Evolutionary conservation across 2,113 vertebrate genomes (phyloP).

Genomic region (Boleophthalmus pectinirostris): DNA sequence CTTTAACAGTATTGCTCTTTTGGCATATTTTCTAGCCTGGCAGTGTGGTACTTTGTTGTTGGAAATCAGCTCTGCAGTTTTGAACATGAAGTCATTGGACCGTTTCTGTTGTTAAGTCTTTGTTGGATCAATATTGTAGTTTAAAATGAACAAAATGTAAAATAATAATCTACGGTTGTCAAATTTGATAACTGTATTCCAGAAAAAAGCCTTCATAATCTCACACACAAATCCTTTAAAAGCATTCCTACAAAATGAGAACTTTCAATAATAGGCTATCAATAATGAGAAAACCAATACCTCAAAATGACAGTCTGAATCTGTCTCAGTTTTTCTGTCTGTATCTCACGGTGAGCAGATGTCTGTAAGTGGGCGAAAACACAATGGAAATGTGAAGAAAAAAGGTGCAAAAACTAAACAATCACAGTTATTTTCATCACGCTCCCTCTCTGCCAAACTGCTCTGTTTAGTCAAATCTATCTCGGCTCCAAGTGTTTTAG

Average conservation of each 20-base stretch:
- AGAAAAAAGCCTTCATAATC: neutral
- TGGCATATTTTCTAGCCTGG: too few relatives aligned
- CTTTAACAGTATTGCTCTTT: too few relatives aligned
- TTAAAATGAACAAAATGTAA: neutral
- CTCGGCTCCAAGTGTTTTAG: constrained; percentile 59
- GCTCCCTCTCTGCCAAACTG: constrained; percentile 40
- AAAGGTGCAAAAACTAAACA: constrained; percentile 48
- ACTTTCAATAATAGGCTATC: constrained; percentile 8
- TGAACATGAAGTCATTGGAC: too few relatives aligned
- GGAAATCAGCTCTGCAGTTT: too few relatives aligned
- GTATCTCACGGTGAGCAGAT: constrained; percentile 35
- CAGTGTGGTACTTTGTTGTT: too few relatives aligned
- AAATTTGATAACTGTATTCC: neutral
- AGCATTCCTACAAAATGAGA: constrained; percentile 54
- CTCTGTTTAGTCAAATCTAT: constrained; percentile 51
- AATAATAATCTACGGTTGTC: neutral
- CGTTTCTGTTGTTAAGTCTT: too few relatives aligned
- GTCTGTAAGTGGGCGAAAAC: constrained; percentile 34
- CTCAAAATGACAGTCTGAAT: neutral
- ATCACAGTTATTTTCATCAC: constrained; percentile 60
- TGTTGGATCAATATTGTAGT: too few relatives aligned
- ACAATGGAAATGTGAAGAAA: constrained; percentile 2
- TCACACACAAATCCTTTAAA: constrained; percentile 55
- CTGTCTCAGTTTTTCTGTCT: neutral
- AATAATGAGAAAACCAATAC: constrained; percentile 50